A percentile compares a stretch with the other conserved stretches of the same genome.
These are phyloP conservation scores for Halcyon smyrnensis DNA, from an alignment of 2,797 vertebrate genomes.

Conservation along the genomic window DNA sequence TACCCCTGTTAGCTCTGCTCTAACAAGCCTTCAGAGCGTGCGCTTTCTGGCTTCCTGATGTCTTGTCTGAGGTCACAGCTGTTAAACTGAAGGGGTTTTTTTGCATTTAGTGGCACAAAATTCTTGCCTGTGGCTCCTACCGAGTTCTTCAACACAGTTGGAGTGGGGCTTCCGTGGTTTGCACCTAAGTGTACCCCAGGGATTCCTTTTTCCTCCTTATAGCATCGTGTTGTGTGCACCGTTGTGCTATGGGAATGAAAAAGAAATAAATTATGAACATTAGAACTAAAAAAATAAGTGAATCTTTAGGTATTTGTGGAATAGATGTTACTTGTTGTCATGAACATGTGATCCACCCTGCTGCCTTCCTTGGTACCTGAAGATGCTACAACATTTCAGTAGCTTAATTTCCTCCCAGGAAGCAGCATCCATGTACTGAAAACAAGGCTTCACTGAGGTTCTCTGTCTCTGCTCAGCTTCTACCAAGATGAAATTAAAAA, in stretches of 20 bases:
- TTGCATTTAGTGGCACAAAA: not conserved
- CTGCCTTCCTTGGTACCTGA: not conserved
- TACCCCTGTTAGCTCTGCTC: not conserved
- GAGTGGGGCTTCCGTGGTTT: not conserved
- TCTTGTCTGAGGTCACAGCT: not conserved
- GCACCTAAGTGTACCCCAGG: not conserved
- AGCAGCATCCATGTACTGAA: not conserved
- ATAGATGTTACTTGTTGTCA: not conserved
- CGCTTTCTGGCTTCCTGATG: not conserved
- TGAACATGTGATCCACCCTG: accelerated
- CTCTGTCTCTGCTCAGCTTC: not conserved
- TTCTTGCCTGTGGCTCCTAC: accelerated
- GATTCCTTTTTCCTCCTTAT: not conserved
- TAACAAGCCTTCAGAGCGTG: accelerated
- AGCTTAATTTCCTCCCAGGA: not conserved
- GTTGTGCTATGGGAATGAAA: not conserved
- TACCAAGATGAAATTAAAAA: not conserved
- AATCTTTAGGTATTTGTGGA: not conserved
- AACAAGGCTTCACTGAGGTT: not conserved
- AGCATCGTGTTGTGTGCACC: not conserved
- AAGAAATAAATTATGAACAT: not conserved
- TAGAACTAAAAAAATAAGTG: not conserved
- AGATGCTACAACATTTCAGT: not conserved
- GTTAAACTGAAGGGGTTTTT: not conserved
- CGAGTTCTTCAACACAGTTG: accelerated